Percentiles rank a stretch among this genome's conserved stretches.
Evolutionary conservation across 2,797 vertebrate genomes (phyloP).

Genomic region (Pangasius krempfi): DNA sequence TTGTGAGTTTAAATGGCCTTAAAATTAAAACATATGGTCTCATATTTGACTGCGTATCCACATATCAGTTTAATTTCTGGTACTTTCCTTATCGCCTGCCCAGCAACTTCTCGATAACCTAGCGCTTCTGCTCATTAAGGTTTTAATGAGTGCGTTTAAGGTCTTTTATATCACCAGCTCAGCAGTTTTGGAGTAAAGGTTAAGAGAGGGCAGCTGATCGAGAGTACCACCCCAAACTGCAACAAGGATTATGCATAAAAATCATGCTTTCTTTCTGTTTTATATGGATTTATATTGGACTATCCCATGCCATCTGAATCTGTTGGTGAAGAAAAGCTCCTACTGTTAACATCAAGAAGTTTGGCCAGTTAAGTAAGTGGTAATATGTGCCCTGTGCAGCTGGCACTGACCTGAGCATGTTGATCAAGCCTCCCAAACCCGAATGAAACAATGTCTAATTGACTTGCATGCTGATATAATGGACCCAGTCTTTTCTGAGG

Average conservation of each 20-base stretch:
- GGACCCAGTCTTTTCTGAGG: slow-evolving; percentile 24
- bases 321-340: background rate
- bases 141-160: background rate
- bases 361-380: slow-evolving; percentile 23
- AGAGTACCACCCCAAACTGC: background rate
- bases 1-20: background rate
- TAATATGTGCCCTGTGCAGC: slow-evolving; percentile 3
- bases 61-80: background rate
- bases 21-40: background rate
- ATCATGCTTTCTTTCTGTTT: background rate
- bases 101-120: background rate
- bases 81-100: background rate
- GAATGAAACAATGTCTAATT: slow-evolving; percentile 20
- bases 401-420: slow-evolving; percentile 24
- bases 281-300: background rate
- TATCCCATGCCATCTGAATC: background rate
- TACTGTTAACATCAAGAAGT: slow-evolving; percentile 10
- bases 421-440: slow-evolving; percentile 43
- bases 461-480: slow-evolving; percentile 10
- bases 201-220: background rate
- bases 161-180: background rate
- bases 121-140: background rate
- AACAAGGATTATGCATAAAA: background rate
- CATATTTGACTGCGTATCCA: background rate
- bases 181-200: background rate